phyloP scores from a whole-genome alignment of 2,113 vertebrate species.

The Edolisoma coerulescens region DNA sequence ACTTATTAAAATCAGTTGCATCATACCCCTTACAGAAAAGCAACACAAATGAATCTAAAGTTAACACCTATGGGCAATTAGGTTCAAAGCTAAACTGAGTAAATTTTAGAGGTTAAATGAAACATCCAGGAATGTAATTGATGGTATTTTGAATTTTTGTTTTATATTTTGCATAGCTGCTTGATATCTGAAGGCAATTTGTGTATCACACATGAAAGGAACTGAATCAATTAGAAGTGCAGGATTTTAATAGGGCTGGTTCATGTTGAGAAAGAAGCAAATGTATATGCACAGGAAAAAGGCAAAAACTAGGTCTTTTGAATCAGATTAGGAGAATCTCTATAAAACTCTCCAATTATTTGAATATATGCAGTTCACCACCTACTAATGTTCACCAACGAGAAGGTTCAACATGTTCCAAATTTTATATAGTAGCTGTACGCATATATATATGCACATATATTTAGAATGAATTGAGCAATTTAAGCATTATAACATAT shows the following conservation, averaged over 20 bases:
- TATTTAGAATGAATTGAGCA: background rate
- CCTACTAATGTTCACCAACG: background rate
- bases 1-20: conserved; percentile 3
- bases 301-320: background rate
- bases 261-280: conserved; percentile 1
- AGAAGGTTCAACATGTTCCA: background rate
- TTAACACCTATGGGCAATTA: conserved; percentile 29
- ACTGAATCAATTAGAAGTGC: conserved; percentile 39
- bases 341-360: background rate
- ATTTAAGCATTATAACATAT: background rate
- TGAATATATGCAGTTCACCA: background rate
- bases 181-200: conserved; percentile 40
- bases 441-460: background rate
- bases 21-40: conserved; percentile 27
- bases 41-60: conserved; percentile 51
- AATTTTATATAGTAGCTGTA: background rate
- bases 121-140: background rate
- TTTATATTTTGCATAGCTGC: conserved; percentile 9
- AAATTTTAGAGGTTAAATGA: conserved; percentile 41
- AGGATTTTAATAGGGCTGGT: conserved; percentile 18
- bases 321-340: background rate
- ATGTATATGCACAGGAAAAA: background rate
- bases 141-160: background rate
- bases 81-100: conserved; percentile 34
- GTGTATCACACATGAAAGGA: background rate